Base-by-base conservation (phyloP, 2,888 invertebrate species). In the Latrodectus hesperus region DNA sequence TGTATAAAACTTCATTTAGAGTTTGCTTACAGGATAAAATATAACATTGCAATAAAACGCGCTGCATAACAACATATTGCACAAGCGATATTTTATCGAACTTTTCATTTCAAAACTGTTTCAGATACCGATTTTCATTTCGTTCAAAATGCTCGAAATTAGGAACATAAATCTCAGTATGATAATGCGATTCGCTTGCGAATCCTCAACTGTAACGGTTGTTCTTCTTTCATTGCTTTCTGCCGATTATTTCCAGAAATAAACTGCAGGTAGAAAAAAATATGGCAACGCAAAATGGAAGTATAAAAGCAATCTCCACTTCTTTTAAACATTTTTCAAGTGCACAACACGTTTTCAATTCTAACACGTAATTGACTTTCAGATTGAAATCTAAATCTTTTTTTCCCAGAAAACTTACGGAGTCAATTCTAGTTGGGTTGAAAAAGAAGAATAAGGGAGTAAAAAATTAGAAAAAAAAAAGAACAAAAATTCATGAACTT, bases 291-390 rank as follows among this genome's bases (percentile, higher is more conserved):
- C 16, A 53, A 55, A 74, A 26, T 26, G 53, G 16, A 22, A 74
- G 53, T 55, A 14, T 17, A 73, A 52, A 38, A n/a, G 12, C 60
- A 70, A 55, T 71, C 55, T 73, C 65, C 17, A 60, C 73, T 70
- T 71, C 52, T 16, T 60, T 85, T 67, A 79, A 80, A 26, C 38
- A 85, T 80, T 85, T 80, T 60, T 70, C 79, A 85, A 85, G 70
- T 74, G 74, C 70, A 68, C 68, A 71, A 85, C 79, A 80, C 81
- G 76, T 77, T 81, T 86, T 81, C 81, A 74, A 76, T 72, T 81
- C 86, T 51, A 81, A 81, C 81, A 77, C 49, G 60, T 81, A 86
- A 86, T 86, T 81, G 81, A 81, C 86, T 86, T 81, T 81, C 70
- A 74, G 80, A 79, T 80, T 80, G 79, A 80, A 77, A 77, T 84